Percentiles rank a stretch among this genome's conserved stretches.
These are phyloP conservation scores for Ochropleura leucogaster DNA, from an alignment of 2,888 invertebrate genomes.

Conservation along the genomic window DNA sequence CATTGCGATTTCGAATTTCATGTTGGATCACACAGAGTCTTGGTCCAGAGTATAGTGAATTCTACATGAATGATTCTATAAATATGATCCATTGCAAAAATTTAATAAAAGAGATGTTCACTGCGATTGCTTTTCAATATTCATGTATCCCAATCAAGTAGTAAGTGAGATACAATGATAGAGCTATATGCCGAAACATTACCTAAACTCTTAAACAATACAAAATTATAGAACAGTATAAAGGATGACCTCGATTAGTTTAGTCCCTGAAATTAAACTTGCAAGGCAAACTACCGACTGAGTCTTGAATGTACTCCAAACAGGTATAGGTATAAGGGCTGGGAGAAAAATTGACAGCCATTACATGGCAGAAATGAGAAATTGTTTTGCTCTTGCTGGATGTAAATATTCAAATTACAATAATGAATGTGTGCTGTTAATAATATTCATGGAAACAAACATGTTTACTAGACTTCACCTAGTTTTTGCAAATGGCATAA, in stretches of 20 bases:
- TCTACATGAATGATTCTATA: constrained; percentile 7
- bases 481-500: constrained; percentile 46
- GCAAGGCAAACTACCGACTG: not conserved
- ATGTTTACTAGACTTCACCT: constrained; percentile 57
- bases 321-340: not conserved
- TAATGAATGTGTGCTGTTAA: constrained; percentile 46
- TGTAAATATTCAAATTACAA: constrained; percentile 30
- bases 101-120: constrained; percentile 15
- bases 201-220: not conserved
- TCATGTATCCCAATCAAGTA: constrained; percentile 37
- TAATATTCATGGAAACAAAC: constrained; percentile 60
- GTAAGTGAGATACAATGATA: constrained; percentile 9
- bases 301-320: constrained; percentile 6
- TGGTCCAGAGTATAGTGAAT: not conserved
- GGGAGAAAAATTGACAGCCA: constrained; percentile 13
- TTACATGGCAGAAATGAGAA: constrained; percentile 5
- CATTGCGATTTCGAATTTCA: constrained; percentile 7
- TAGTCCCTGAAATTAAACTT: not conserved
- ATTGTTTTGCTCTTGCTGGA: constrained; percentile 17
- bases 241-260: not conserved
- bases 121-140: constrained; percentile 47
- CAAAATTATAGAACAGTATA: not conserved
- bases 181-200: not conserved
- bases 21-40: not conserved
- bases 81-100: constrained; percentile 11